Base-by-base conservation (phyloP, 2,888 invertebrate species). In the Blera fallax region DNA sequence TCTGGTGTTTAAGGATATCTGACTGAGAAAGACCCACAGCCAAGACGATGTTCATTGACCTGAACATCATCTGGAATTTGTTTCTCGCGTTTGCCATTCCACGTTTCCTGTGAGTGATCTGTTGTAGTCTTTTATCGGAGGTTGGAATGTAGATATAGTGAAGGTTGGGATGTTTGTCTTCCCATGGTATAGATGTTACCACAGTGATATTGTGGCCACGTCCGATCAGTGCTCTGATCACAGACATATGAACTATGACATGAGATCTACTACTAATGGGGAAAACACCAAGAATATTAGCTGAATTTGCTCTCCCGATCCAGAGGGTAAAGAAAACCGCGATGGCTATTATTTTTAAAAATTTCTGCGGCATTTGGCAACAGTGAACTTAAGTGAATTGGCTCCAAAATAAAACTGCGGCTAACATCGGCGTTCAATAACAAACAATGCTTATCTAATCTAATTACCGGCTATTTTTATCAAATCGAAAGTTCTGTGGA, bases 181-280 rank as follows among this genome's bases (percentile, higher is more conserved):
- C 90, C 90, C 0, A 91, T 88, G 3, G 89, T 79, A 29, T 88
- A 14, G 1, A 89, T 69, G 89, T 89, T 0, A 92, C 88, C 0
- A 92, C 90, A 0, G 92, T 92, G 0, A 92, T 88, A 87, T 92
- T 90, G 79, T 92, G 92, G 0, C 92, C 92, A 40, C 87, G 79
- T 78, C 90, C 90, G 0, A 90, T 90, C 50, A 92, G 81, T 0
- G 89, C 87, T 70, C 89, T 89, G 65, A 89, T 89, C 1, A 90
- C 60, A 0, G 92, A 90, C 90, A 91, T 90, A 34, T 91, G 90
- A 0, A 91, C 89, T 6, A 91, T 90, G 34, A 91, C 65, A 88
- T 92, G 92, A 8, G 29, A 52, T 7, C 14, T 5, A 52, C 24
- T 27, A 24, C 14, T 8, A 24, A 2, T 8, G 1, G n/a, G 27